Evolutionary conservation across 1,140 invertebrate species (phyloP).

Genomic region (Brachionus sp.): DNA sequence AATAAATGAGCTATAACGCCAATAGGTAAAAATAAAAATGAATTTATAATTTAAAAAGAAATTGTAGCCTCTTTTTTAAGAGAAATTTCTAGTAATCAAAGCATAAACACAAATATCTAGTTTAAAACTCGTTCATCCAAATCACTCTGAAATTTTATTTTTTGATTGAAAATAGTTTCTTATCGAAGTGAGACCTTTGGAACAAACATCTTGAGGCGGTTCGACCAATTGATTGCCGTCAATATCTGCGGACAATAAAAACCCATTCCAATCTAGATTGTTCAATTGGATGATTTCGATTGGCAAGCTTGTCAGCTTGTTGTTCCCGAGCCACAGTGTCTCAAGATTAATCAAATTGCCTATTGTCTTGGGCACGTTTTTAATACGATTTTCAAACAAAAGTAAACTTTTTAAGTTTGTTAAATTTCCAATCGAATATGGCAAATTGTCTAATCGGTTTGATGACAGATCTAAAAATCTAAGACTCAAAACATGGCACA

Average conservation of each 20-base stretch:
- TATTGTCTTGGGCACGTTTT: slow-evolving; percentile 53
- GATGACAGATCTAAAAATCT: slow-evolving; percentile 57
- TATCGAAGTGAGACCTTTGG: slow-evolving; percentile 51
- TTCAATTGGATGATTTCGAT: slow-evolving; percentile 53
- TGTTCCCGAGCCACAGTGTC: slow-evolving; percentile 58
- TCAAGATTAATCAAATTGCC: slow-evolving; percentile 53
- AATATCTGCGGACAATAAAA: slow-evolving; percentile 53
- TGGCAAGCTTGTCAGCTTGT: slow-evolving; percentile 53
- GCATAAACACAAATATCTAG: not conserved
- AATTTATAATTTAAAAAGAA: not conserved
- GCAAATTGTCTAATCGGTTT: slow-evolving; percentile 52
- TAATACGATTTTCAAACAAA: slow-evolving; percentile 54
- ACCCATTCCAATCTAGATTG: slow-evolving; percentile 55
- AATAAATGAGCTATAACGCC: not conserved
- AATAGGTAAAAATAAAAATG: slow-evolving; percentile 7
- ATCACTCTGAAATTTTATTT: not conserved
- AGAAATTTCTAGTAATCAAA: slow-evolving; percentile 17
- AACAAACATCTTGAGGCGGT: slow-evolving; percentile 57
- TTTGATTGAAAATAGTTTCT: slow-evolving; percentile 47
- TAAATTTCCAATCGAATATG: slow-evolving; percentile 53
- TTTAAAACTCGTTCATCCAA: slow-evolving; percentile 12
- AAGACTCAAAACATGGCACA: slow-evolving; percentile 51
- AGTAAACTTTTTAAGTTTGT: slow-evolving; percentile 54
- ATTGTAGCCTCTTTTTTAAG: not conserved
- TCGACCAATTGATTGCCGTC: slow-evolving; percentile 56